A percentile compares a stretch with the other conserved stretches of the same genome.
These are phyloP conservation scores for Uropetala carovei DNA, from an alignment of 2,888 invertebrate species.

Conservation along the genomic window DNA sequence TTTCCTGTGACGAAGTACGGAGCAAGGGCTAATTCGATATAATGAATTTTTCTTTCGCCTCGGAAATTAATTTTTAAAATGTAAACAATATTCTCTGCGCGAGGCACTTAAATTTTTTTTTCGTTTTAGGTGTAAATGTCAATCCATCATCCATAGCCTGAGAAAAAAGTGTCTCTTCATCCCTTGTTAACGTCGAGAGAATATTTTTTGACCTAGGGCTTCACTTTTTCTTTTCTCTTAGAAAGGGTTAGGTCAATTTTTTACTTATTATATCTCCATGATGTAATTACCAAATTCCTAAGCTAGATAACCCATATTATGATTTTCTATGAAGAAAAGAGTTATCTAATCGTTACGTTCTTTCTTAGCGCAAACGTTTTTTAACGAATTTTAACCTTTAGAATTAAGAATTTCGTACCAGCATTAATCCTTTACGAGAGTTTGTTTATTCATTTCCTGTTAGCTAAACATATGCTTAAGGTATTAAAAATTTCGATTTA, in stretches of 20 bases:
- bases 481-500: too few relatives aligned
- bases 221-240: not conserved
- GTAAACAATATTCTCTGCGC: not conserved
- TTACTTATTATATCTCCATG: too few relatives aligned
- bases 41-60: constrained; percentile 16
- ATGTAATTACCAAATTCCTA: too few relatives aligned
- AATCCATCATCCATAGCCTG: not conserved
- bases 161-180: not conserved
- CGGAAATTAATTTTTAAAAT: not conserved
- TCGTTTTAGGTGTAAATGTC: not conserved
- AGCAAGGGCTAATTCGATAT: not conserved
- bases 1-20: not conserved
- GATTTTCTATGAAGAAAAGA: too few relatives aligned
- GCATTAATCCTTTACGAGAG: too few relatives aligned
- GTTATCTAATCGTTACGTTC: too few relatives aligned
- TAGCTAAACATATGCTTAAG: too few relatives aligned
- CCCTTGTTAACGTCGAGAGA: not conserved
- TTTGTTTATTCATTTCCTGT: too few relatives aligned
- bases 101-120: not conserved
- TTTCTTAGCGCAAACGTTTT: too few relatives aligned
- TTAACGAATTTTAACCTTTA: too few relatives aligned
- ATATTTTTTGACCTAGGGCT: not conserved
- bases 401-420: too few relatives aligned
- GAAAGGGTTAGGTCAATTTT: not conserved
- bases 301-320: too few relatives aligned